These are phyloP conservation scores for Zaprionus obscuricornis DNA, from an alignment of 2,888 invertebrate genomes.

Conservation along the genomic window DNA sequence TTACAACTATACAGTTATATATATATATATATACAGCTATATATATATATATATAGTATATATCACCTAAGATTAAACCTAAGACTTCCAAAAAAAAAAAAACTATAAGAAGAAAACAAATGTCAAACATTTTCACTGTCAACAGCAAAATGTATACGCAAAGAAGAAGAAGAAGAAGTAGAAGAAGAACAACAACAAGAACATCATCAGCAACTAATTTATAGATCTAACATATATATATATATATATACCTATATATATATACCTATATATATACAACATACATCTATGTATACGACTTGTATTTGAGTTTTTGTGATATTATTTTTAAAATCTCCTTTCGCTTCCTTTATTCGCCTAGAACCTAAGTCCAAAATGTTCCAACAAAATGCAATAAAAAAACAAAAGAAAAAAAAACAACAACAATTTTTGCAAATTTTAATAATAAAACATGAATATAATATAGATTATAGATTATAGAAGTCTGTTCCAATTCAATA, in stretches of 20 bases:
- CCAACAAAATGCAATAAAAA: slow-evolving; percentile 29
- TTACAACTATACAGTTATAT: slow-evolving; percentile 11
- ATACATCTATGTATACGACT: slow-evolving; percentile 64
- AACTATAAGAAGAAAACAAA: slow-evolving; percentile 26
- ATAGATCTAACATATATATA: slow-evolving; percentile 23
- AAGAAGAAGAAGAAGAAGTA: too few relatives aligned
- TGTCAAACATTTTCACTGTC: slow-evolving; percentile 52
- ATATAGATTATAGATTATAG: too few relatives aligned
- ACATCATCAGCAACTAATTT: slow-evolving; percentile 39
- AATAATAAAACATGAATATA: too few relatives aligned
- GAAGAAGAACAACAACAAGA: too few relatives aligned
- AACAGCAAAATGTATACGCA: slow-evolving; percentile 2
- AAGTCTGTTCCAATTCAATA: too few relatives aligned
- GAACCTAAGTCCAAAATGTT: slow-evolving; percentile 19
- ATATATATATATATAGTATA: slow-evolving; percentile 14
- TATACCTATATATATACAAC: slow-evolving; percentile 18
- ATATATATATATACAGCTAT: slow-evolving; percentile 5
- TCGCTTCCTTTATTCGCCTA: slow-evolving; percentile 61
- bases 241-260: slow-evolving; percentile 25
- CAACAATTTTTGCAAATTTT: too few relatives aligned
- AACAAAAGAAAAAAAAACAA: neutral
- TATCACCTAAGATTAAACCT: slow-evolving; percentile 54
- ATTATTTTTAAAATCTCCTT: slow-evolving; percentile 69
- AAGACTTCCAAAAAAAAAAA: slow-evolving; percentile 43
- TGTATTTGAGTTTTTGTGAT: slow-evolving; percentile 76